Base-by-base conservation (phyloP, 2,797 vertebrate species). In the Heliangelus exortis region DNA sequence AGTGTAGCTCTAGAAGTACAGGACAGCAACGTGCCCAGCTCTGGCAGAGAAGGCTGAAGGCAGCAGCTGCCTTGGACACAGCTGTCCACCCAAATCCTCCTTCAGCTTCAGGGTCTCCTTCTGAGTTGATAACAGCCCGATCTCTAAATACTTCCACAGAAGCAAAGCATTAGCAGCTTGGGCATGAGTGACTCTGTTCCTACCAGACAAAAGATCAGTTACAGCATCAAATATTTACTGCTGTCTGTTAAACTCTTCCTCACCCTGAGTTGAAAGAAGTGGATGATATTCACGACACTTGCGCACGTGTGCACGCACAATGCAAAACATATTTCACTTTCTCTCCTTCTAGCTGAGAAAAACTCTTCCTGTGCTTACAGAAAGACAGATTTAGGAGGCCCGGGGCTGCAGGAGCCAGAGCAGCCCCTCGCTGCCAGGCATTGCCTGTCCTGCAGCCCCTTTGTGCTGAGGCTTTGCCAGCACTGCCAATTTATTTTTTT, bases 21-120 rank as follows among this genome's bases (percentile, higher is more conserved):
- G 76, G 31, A 10, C 15, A 86, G 66, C 1, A 18, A 33, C 31
- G 66, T 34, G 58, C 68, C 21, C 62, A 79, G 58, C 53, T 71
- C 53, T 33, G 55, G 41, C 59, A 84, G 72, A 31, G 26, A 31
- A 76, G 17, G 14, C 63, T 14, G 34, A 74, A 77, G 67, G 54
- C 11, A 15, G 85, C 73, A 50, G 81, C 73, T 41, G 39, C 39
- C 48, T 39, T 69, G 61, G 85, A 66, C 78, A 39, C 1, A 0
- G 17, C 34, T 51, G 8, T 8, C 6, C 66, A 9, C 66, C 4
- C 17, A 69, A 78, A 84, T 47, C 79, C 36, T 78, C 87, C 87
- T 96, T 90, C 93, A 96, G 86, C 94, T 94, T 47, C 76, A 80
- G 76, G 67, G 81, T 53, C 55, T 91, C 71, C 76, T 47, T 92